Conservation (phyloP, 1,140 invertebrate species). For the Drosophila grimshawi region DNA sequence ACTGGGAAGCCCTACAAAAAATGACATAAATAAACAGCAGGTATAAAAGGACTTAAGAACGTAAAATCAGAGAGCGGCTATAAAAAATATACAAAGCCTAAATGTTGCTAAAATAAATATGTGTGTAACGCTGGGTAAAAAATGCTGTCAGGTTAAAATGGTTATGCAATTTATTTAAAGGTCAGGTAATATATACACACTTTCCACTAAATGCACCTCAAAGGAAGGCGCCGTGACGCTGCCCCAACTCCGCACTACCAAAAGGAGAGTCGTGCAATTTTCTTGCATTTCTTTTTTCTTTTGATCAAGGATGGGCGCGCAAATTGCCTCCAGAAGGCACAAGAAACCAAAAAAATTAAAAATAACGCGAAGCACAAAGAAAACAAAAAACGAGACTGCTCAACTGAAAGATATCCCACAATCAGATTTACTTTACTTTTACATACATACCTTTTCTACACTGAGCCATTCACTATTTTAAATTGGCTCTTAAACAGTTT, state of each 20-base stretch:
- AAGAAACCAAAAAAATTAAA: slow-evolving; percentile 29
- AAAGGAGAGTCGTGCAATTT: slow-evolving; percentile 30
- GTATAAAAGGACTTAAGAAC: slow-evolving; percentile 70
- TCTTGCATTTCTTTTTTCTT: slow-evolving; percentile 13
- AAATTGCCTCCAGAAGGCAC: slow-evolving; percentile 58
- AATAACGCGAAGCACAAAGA: background rate
- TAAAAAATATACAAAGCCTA: slow-evolving; percentile 51
- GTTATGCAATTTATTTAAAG: slow-evolving; percentile 65
- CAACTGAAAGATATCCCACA: too few species aligned
- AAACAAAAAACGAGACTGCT: background rate
- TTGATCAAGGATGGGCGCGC: slow-evolving; percentile 52
- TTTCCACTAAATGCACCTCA: slow-evolving; percentile 49
- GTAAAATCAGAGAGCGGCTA: slow-evolving; percentile 42
- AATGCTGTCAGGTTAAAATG: slow-evolving; percentile 57
- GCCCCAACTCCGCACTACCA: background rate
- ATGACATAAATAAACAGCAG: slow-evolving; percentile 71
- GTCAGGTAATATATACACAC: slow-evolving; percentile 51
- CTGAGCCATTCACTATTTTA: too few species aligned
- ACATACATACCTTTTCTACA: too few species aligned
- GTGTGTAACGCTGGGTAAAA: too few species aligned
- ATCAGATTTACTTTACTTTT: too few species aligned
- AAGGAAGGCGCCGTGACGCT: slow-evolving; percentile 26
- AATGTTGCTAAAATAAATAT: slow-evolving; percentile 1
- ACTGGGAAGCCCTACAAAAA: background rate
- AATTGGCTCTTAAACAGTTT: too few species aligned